Evolutionary conservation across 1,140 invertebrate genomes (phyloP).

Genomic region (Armadillidium nasatum): DNA sequence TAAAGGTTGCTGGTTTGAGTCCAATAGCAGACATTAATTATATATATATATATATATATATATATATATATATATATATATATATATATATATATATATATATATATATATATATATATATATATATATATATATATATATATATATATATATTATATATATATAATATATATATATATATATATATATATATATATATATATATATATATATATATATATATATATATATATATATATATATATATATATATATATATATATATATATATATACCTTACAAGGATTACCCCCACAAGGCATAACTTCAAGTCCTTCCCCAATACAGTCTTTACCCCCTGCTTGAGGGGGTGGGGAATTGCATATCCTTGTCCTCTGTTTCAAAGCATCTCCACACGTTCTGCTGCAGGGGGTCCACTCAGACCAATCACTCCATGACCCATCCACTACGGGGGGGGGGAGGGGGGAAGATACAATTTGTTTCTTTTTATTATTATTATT

Average conservation of each 20-base stretch:
- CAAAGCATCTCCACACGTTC: conserved; percentile 65
- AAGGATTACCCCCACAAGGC: conserved; percentile 56
- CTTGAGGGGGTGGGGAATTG: conserved; percentile 33
- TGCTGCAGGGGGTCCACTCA: conserved; percentile 72
- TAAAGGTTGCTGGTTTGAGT: too few species aligned
- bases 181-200: too few species aligned
- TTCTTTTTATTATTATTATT: background rate
- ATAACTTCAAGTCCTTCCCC: conserved; percentile 47
- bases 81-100: too few species aligned
- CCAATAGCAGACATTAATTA: too few species aligned
- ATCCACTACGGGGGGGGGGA: conserved; percentile 39
- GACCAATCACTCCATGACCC: conserved; percentile 77
- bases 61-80: conserved; percentile 44
- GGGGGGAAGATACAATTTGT: too few species aligned
- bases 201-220: too few species aligned
- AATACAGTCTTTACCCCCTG: conserved; percentile 34
- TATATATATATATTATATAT: too few species aligned
- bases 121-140: too few species aligned
- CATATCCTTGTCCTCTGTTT: conserved; percentile 54
- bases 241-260: background rate
- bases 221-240: too few species aligned
- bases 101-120: too few species aligned
- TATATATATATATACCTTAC: conserved; percentile 47
- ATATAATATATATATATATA: too few species aligned
- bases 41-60: too few species aligned